Conservation (phyloP, 2,888 invertebrate species). For the Folsomia candida region DNA sequence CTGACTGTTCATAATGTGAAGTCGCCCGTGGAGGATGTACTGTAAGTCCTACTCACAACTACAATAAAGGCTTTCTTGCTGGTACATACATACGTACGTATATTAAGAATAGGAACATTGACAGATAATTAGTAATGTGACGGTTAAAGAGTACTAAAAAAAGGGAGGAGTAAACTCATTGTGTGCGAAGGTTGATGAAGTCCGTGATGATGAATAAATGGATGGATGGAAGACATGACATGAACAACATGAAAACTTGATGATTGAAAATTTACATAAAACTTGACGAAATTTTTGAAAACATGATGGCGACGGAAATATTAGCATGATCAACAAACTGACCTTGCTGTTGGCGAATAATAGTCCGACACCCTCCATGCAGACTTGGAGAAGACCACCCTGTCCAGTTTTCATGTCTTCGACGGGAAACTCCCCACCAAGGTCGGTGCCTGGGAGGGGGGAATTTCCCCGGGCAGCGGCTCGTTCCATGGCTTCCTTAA, state of each 20-base stretch:
- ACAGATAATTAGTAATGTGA: too few species aligned
- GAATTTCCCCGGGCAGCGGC: constrained; percentile 71
- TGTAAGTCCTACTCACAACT: too few species aligned
- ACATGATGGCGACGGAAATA: neutral
- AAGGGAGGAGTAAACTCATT: too few species aligned
- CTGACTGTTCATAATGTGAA: too few species aligned
- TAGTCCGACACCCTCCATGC: constrained; percentile 98
- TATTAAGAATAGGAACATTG: too few species aligned
- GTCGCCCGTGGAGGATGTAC: too few species aligned
- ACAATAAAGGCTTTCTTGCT: too few species aligned
- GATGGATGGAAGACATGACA: neutral
- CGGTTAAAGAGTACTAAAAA: too few species aligned
- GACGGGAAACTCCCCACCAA: constrained; percentile 96
- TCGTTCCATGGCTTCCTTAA: constrained; percentile 96
- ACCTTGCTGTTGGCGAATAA: constrained; percentile 99
- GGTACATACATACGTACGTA: too few species aligned
- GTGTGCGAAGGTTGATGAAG: too few species aligned
- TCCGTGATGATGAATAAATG: too few species aligned
- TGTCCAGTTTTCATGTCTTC: constrained; percentile 96
- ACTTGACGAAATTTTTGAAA: neutral
- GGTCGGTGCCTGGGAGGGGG: constrained; percentile 71
- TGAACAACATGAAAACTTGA: too few species aligned
- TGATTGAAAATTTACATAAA: neutral
- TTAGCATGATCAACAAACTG: constrained; percentile 54
- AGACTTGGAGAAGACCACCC: constrained; percentile 95